phyloP scores from a whole-genome alignment of 2,888 invertebrate genomes.

The Cheilosia pagana region DNA sequence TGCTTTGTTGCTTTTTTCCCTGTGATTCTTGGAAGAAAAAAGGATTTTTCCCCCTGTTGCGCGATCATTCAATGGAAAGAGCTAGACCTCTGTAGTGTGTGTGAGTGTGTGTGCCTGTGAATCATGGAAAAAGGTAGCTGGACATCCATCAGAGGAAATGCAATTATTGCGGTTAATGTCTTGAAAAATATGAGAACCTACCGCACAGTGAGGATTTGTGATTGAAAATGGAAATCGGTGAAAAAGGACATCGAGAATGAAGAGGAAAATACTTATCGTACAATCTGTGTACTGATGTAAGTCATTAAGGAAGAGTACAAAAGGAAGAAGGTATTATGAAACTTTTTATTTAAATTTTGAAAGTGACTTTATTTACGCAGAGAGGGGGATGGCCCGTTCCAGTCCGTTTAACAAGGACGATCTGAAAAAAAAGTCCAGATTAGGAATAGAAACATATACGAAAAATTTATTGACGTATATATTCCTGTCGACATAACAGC shows the following conservation, averaged over 20 bases:
- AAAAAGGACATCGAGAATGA: conserved; percentile 7
- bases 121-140: conserved; percentile 1
- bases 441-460: no score
- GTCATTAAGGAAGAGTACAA: no score
- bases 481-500: no score
- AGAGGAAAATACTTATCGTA: background rate
- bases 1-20: conserved; percentile 33
- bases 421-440: no score
- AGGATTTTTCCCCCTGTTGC: conserved; percentile 42
- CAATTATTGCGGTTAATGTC: conserved; percentile 48
- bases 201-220: conserved; percentile 7
- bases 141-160: conserved; percentile 28
- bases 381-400: no score
- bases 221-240: conserved; percentile 6
- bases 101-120: background rate
- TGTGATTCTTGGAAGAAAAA: conserved; percentile 48
- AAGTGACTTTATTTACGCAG: no score
- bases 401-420: no score
- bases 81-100: background rate
- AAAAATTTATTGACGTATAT: no score
- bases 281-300: background rate
- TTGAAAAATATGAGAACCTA: conserved; percentile 18
- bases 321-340: no score
- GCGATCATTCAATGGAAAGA: conserved; percentile 45
- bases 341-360: no score